Evolutionary conservation across 2,888 invertebrate genomes (phyloP).

Genomic region (Pachycephus smyrnensis): DNA sequence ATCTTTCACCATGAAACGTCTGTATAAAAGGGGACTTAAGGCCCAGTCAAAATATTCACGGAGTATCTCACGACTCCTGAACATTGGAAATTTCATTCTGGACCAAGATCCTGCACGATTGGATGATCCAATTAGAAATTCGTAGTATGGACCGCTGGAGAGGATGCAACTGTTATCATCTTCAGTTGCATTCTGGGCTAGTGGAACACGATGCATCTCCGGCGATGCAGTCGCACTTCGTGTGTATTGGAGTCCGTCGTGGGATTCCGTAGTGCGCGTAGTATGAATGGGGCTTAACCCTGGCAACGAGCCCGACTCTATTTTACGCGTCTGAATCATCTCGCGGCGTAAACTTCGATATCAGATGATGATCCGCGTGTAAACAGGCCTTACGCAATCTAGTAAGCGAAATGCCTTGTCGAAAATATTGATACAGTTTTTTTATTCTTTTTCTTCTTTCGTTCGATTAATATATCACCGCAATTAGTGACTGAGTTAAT

Average conservation of each 20-base stretch:
- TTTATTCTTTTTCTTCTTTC: not conserved
- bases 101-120: not conserved
- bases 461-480: not conserved
- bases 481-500: not conserved
- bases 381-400: not conserved
- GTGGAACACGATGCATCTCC: not conserved
- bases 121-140: not conserved
- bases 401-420: not conserved
- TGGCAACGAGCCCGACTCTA: slow-evolving; percentile 40
- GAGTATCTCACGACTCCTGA: not conserved
- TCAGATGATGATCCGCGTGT: not conserved
- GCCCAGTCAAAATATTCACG: not conserved
- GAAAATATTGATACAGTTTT: not conserved
- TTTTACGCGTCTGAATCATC: slow-evolving; percentile 44
- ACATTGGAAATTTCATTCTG: not conserved
- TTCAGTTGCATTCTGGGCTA: not conserved
- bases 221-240: not conserved
- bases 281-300: slow-evolving; percentile 31
- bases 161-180: not conserved
- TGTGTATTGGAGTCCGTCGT: not conserved
- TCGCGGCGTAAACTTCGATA: slow-evolving; percentile 5
- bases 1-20: not conserved
- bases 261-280: not conserved
- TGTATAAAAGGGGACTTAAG: not conserved
- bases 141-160: not conserved